Evolutionary conservation across 2,113 vertebrate species (phyloP).

Genomic region (Hemibagrus wyckioides): DNA sequence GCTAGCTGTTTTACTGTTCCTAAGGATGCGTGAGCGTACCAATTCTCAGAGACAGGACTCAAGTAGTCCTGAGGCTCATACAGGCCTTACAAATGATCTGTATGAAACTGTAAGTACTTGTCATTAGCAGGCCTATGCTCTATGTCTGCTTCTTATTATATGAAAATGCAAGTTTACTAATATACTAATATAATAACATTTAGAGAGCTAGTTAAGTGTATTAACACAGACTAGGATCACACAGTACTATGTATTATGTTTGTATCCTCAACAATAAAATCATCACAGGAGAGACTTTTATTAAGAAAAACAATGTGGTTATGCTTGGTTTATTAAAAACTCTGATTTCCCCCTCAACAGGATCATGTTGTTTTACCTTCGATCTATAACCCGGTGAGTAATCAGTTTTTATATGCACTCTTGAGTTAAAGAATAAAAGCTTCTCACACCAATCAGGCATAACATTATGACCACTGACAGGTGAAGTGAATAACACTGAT

Average conservation of each 20-base stretch:
- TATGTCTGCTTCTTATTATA: neutral
- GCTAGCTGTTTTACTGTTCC: constrained; percentile 57
- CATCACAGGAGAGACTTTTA: neutral
- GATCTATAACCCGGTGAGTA: neutral
- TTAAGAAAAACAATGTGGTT: neutral
- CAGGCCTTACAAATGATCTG: constrained; percentile 56
- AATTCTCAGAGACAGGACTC: rapidly evolving
- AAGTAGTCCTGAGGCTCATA: rapidly evolving
- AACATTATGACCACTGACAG: no score
- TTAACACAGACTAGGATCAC: neutral
- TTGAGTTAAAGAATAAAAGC: neutral
- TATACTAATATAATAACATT: neutral
- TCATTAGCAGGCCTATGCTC: neutral
- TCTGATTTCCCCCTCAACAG: neutral
- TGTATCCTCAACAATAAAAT: neutral
- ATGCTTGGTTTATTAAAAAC: neutral
- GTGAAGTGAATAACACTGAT: no score
- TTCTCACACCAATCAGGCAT: no score
- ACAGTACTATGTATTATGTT: neutral
- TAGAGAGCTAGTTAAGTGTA: neutral
- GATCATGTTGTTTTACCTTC: constrained; percentile 1
- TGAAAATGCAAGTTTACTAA: no score
- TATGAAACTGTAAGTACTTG: constrained; percentile 64
- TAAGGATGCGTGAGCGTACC: constrained; percentile 23
- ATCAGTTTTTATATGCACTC: neutral